These are phyloP conservation scores for Sebastes steindachneri DNA, from an alignment of 2,797 vertebrate genomes.

Conservation along the genomic window DNA sequence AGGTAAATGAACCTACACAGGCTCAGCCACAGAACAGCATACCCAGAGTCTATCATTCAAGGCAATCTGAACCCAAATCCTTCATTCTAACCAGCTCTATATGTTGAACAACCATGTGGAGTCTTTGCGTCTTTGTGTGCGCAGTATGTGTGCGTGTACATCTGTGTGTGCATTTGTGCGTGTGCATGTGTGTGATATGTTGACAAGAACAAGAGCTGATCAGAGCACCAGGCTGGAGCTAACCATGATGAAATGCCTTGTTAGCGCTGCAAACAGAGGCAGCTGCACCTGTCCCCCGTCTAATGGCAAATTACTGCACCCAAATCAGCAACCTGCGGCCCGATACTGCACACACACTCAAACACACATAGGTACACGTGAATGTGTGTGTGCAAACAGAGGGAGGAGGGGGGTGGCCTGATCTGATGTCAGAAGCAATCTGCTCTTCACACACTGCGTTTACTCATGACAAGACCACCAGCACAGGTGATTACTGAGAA, in stretches of 20 bases:
- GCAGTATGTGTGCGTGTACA: not conserved
- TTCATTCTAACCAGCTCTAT: not conserved
- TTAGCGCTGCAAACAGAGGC: slow-evolving; percentile 76
- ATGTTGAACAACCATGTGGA: not conserved
- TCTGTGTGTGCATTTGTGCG: slow-evolving; percentile 1
- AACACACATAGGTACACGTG: not conserved
- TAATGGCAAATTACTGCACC: slow-evolving; percentile 84
- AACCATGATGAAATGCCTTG: slow-evolving; percentile 85
- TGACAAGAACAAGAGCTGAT: slow-evolving; percentile 76
- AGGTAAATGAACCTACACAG: not conserved
- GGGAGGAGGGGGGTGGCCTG: slow-evolving; percentile 1
- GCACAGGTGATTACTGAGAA: slow-evolving; percentile 41
- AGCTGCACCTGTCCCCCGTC: slow-evolving; percentile 82
- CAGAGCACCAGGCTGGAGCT: slow-evolving; percentile 64
- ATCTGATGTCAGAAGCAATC: slow-evolving; percentile 62
- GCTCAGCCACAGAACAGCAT: not conserved
- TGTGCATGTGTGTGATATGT: slow-evolving; percentile 36
- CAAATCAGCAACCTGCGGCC: slow-evolving; percentile 82
- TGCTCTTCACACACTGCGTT: slow-evolving; percentile 54
- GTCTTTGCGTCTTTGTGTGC: not conserved
- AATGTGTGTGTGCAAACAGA: not conserved
- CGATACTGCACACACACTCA: slow-evolving; percentile 16
- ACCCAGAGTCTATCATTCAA: not conserved
- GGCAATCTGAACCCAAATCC: not conserved
- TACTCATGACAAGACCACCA: slow-evolving; percentile 58